These are phyloP conservation scores for Trachymyrmex cornetzi DNA, from an alignment of 1,140 invertebrate species.

Conservation along the genomic window DNA sequence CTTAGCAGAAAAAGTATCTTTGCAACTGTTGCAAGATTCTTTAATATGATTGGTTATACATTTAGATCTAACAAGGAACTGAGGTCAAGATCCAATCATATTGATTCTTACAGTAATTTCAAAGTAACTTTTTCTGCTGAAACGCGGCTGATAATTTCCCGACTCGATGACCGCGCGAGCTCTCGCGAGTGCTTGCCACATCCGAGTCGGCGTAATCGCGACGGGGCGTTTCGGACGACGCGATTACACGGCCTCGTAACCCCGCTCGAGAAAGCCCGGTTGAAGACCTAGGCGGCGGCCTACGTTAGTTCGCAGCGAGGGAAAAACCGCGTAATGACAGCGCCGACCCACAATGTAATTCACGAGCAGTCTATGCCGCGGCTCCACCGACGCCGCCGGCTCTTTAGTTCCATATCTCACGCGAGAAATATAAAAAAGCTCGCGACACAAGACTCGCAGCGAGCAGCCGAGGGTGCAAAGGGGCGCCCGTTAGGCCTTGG, in stretches of 20 bases:
- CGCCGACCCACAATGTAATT: conserved; percentile 66
- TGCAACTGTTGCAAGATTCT: too few relatives aligned
- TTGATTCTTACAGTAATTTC: too few relatives aligned
- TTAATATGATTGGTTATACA: too few relatives aligned
- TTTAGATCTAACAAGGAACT: too few relatives aligned
- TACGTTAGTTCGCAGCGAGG: not conserved
- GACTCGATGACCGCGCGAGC: conserved; percentile 52
- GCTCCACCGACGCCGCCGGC: conserved; percentile 12
- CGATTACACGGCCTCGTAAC: conserved; percentile 61
- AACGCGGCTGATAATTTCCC: conserved; percentile 39
- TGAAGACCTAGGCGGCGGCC: not conserved
- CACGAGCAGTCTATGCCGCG: conserved; percentile 40
- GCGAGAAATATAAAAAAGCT: conserved; percentile 64
- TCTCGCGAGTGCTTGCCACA: conserved; percentile 25
- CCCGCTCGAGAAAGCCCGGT: conserved; percentile 1
- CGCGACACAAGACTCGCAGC: not conserved
- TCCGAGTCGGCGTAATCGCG: conserved; percentile 69
- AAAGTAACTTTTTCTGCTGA: too few relatives aligned
- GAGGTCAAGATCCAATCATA: too few relatives aligned
- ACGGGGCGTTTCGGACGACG: conserved; percentile 61
- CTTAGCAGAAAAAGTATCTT: too few relatives aligned
- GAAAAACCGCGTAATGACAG: conserved; percentile 70
- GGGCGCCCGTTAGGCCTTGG: not conserved
- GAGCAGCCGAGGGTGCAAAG: not conserved
- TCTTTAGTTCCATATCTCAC: conserved; percentile 73